These are phyloP conservation scores for Hylaea fasciaria DNA, from an alignment of 2,888 invertebrate genomes.

Conservation along the genomic window DNA sequence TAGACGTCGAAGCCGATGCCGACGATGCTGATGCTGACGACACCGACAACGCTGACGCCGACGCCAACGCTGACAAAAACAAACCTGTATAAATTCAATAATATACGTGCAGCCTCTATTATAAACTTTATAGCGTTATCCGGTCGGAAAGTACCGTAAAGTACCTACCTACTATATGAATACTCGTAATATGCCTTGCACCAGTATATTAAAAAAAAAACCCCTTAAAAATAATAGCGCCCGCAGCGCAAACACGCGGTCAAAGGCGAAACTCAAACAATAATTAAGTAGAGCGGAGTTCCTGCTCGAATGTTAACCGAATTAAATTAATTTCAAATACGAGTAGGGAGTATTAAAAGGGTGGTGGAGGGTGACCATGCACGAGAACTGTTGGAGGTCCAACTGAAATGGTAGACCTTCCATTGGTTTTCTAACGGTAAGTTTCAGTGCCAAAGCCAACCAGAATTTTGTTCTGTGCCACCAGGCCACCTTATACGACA, in stretches of 20 bases:
- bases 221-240: conserved; percentile 32
- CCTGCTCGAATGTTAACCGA: conserved; percentile 67
- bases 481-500: no score
- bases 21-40: no score
- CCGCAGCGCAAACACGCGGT: conserved; percentile 47
- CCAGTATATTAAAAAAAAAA: conserved; percentile 21
- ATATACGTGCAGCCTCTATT: no score
- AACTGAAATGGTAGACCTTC: not conserved
- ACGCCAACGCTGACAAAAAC: no score
- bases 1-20: no score
- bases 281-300: conserved; percentile 59
- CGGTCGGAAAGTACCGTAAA: not conserved
- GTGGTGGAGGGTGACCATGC: conserved; percentile 59
- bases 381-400: not conserved
- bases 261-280: conserved; percentile 65
- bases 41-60: no score
- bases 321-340: conserved; percentile 76
- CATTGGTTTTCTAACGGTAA: not conserved
- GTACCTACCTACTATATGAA: no score
- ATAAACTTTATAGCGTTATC: no score
- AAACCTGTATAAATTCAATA: no score
- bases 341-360: conserved; percentile 70
- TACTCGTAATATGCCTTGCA: not conserved
- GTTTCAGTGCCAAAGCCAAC: no score
- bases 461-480: no score